phyloP scores from a whole-genome alignment of 2,113 vertebrate genomes.

The Nipponia nippon region DNA sequence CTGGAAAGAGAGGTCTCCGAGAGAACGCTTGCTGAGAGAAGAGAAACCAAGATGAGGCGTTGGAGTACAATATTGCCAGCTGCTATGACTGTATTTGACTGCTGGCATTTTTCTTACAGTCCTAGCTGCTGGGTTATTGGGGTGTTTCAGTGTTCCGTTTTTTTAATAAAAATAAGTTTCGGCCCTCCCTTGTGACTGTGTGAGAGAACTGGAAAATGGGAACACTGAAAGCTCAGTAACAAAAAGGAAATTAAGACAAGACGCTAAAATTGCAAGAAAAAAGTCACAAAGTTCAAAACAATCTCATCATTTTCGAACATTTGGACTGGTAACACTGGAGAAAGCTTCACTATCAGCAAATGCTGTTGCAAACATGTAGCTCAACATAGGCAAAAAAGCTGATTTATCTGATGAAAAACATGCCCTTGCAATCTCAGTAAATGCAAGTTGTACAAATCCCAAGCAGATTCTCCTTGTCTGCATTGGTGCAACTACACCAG shows the following conservation, averaged over 20 bases:
- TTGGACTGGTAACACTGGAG: neutral
- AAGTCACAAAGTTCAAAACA: neutral
- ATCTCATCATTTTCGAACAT: neutral
- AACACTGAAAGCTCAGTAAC: neutral
- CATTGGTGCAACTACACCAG: neutral
- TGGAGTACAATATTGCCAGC: neutral
- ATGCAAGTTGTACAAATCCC: neutral
- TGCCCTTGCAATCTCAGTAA: neutral
- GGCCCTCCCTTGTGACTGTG: neutral
- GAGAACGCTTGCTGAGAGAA: neutral
- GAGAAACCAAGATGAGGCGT: neutral
- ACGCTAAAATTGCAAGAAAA: neutral
- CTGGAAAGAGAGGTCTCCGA: neutral
- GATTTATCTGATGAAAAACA: neutral
- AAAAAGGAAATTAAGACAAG: conserved; percentile 3
- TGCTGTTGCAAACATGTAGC: neutral
- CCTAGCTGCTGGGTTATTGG: neutral
- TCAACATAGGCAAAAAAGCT: neutral
- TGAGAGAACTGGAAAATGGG: neutral
- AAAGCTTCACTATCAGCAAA: neutral
- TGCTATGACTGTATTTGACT: neutral
- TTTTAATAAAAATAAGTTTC: neutral
- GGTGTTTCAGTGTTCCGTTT: neutral
- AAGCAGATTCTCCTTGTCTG: neutral
- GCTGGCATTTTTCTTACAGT: neutral